Evolutionary conservation across 2,113 vertebrate genomes (phyloP).

Genomic region (Vidua chalybeata): DNA sequence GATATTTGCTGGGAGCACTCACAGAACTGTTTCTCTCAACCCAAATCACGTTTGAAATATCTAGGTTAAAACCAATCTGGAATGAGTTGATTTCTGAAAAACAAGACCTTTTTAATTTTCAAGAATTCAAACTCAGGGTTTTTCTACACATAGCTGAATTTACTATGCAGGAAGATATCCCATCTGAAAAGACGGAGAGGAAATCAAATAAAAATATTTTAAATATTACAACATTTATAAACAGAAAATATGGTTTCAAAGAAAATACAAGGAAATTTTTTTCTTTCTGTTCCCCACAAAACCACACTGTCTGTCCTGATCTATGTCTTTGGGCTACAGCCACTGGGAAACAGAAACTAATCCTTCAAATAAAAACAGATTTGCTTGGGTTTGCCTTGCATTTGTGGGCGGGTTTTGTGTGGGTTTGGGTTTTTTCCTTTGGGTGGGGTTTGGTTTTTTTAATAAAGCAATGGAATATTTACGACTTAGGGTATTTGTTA

Average conservation of each 20-base stretch:
- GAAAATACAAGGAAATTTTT: neutral
- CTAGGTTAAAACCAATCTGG: slow-evolving; percentile 53
- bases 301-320: neutral
- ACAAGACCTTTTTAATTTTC: neutral
- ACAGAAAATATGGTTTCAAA: neutral
- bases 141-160: neutral
- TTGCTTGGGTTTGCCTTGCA: neutral
- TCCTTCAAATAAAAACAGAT: neutral
- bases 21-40: slow-evolving; percentile 51
- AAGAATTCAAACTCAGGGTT: neutral
- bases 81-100: slow-evolving; percentile 31
- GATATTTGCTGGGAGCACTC: slow-evolving; percentile 59
- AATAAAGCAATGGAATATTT: neutral
- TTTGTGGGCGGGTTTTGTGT: neutral
- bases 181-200: neutral
- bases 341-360: neutral
- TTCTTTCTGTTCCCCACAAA: neutral
- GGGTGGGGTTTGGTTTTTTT: neutral
- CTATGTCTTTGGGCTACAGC: neutral
- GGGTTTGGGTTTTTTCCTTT: neutral
- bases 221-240: neutral
- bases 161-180: neutral
- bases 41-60: slow-evolving; percentile 63
- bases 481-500: neutral
- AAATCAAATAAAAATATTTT: neutral